phyloP scores from a whole-genome alignment of 2,113 vertebrate genomes.

The Rhea americana region DNA sequence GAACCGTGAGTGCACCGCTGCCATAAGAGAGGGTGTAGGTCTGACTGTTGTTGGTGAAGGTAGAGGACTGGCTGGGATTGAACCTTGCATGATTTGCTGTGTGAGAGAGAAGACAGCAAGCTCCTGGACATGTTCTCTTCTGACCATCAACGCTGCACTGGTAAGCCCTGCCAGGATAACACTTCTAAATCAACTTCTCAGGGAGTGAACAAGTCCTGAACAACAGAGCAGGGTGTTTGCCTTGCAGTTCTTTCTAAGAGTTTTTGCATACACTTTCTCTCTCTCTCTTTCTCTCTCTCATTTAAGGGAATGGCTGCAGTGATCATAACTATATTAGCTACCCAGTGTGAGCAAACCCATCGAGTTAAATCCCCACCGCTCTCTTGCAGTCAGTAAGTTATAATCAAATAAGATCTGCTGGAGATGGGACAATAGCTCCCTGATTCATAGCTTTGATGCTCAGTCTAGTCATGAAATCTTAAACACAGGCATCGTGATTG shows the following conservation, averaged over 20 bases:
- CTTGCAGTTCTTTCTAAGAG: rapidly evolving
- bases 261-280: background rate
- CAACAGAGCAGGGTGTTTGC: background rate
- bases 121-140: rapidly evolving
- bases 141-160: rapidly evolving
- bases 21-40: constrained; percentile 70
- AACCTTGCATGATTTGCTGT: constrained; percentile 70
- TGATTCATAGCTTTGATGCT: rapidly evolving
- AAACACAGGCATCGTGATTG: background rate
- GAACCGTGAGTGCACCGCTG: constrained; percentile 60
- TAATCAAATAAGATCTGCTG: background rate
- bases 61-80: constrained; percentile 66
- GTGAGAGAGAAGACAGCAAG: background rate
- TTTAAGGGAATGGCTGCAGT: no score
- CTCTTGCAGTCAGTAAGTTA: rapidly evolving
- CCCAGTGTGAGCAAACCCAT: background rate
- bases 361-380: rapidly evolving
- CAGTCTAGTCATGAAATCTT: rapidly evolving
- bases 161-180: rapidly evolving
- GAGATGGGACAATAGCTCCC: rapidly evolving
- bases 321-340: background rate
- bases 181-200: rapidly evolving
- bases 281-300: background rate
- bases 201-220: rapidly evolving
- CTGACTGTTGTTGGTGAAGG: constrained; percentile 10